Evolutionary conservation across 2,797 vertebrate genomes (phyloP).

Genomic region (Sarcophilus harrisii): DNA sequence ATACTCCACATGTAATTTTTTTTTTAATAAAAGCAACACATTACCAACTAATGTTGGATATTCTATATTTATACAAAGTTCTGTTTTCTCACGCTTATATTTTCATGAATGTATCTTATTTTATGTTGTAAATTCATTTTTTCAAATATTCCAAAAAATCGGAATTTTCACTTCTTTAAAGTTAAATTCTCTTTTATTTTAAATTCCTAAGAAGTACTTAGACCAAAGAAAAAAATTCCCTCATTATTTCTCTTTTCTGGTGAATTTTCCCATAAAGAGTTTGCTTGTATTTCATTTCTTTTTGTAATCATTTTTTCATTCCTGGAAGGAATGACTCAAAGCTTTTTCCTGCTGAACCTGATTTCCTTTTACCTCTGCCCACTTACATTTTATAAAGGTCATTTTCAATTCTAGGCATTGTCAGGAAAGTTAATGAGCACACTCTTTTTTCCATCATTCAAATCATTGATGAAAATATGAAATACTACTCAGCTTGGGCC

Average conservation of each 20-base stretch:
- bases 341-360: not conserved
- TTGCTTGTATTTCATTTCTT: not conserved
- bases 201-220: not conserved
- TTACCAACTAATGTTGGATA: not conserved
- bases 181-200: not conserved
- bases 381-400: not conserved
- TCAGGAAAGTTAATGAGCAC: not conserved
- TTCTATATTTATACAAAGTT: not conserved
- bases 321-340: not conserved
- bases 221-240: not conserved
- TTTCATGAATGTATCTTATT: not conserved
- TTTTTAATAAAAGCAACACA: not conserved
- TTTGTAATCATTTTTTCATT: not conserved
- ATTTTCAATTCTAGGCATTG: not conserved
- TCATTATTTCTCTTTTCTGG: not conserved
- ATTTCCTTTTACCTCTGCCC: not conserved
- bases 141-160: not conserved
- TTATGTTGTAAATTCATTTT: not conserved
- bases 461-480: constrained; percentile 7
- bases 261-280: not conserved
- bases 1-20: not conserved
- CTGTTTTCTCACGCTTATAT: not conserved
- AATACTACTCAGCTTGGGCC: not conserved
- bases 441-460: not conserved
- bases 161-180: not conserved